Conservation (phyloP, 2,113 vertebrate genomes). For the Ardeotis arabs region DNA sequence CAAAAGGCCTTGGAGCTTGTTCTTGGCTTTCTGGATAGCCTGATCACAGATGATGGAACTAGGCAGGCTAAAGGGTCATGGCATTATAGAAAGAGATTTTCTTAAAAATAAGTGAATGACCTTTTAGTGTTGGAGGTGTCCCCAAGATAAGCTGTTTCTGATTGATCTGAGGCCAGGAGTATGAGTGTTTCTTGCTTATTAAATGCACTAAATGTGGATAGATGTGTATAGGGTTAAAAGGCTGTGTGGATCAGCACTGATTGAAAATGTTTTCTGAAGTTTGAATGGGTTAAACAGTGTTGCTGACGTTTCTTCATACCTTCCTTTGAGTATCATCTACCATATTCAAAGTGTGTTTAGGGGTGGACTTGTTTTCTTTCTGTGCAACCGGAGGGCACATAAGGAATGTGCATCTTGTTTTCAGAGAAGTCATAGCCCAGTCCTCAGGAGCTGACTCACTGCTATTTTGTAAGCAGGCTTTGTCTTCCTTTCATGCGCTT, state of each 20-base stretch:
- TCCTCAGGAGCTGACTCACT: constrained; percentile 47
- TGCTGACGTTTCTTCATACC: not conserved
- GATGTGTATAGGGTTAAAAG: not conserved
- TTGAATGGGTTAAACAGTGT: not conserved
- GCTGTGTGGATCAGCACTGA: not conserved
- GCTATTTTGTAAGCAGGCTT: constrained; percentile 55
- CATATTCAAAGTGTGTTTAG: not conserved
- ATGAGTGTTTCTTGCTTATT: not conserved
- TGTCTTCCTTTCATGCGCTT: constrained; percentile 1
- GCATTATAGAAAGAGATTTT: not conserved
- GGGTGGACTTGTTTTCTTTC: constrained; percentile 2
- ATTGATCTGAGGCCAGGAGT: not conserved
- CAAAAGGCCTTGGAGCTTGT: constrained; percentile 4
- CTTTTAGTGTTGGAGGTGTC: not conserved
- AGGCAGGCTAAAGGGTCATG: not conserved
- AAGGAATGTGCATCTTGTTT: constrained; percentile 35
- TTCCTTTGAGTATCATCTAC: not conserved
- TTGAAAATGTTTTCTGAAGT: not conserved
- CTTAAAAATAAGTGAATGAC: not conserved
- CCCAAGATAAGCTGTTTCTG: not conserved
- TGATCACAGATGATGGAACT: not conserved
- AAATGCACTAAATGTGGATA: not conserved
- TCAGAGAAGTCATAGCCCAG: not conserved
- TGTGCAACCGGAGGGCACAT: not conserved
- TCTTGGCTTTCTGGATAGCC: not conserved